Evolutionary conservation across 2,888 invertebrate genomes (phyloP), one percentile per base, ranked within the genome.

Genomic region (Orchestes rusci): DNA sequence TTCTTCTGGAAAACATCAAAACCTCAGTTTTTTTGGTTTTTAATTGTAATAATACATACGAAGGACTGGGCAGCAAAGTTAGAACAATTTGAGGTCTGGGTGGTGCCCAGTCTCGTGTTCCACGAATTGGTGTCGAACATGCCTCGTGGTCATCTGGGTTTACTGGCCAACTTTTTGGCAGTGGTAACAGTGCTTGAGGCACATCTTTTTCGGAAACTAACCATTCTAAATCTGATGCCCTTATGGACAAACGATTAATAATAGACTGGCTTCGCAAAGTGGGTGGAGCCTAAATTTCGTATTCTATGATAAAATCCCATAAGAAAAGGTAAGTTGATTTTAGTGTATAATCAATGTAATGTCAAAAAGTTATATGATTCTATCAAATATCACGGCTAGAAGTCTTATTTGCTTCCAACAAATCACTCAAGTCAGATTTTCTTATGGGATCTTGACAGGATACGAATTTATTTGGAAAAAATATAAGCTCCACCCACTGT

Each of bases 21-120:
- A n/a, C n/a, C n/a, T n/a, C 23, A 23, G 23, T 7, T 23, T 23
- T 7, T 7, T 23, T 7, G 5, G 10, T 23, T 23, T 23, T 23
- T 23, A 12, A 32, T 32, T 4, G 30, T 16, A 32, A 32, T 17
- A 17, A 12, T 10, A 41, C 47, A 36, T 73, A 86, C 84, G 75
- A 75, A 30, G 78, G 76, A 8, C 73, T 54, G 3, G 80, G 78
- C 69, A 87, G 86, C 43, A 82, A 71, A 2, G 83, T 86, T 58
- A 87, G 85, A 53, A 90, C 88, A 39, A 89, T 82, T 67, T 89
- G 89, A 20, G 83, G 77, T 44, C 89, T 70, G 0, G 88, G 88
- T 10, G 89, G 89, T 1, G 89, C 89, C 89, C 89, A 90, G 59
- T 84, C 84, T 35, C 73, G 65, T 10, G 84, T 88, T 4, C 89